phyloP scores from a whole-genome alignment of 1,140 invertebrate species.

The Drosophila erecta region DNA sequence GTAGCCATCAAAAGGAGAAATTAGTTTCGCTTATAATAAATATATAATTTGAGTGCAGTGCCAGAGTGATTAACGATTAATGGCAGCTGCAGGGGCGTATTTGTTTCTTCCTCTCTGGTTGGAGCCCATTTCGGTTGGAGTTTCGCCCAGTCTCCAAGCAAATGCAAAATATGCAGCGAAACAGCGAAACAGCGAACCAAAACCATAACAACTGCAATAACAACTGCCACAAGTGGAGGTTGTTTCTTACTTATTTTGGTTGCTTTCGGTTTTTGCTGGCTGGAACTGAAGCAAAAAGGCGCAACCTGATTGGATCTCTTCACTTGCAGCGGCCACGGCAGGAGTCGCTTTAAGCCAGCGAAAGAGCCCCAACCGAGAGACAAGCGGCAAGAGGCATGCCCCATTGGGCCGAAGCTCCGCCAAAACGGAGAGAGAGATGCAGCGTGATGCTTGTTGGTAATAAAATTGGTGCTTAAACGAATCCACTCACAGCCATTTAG shows the following conservation, averaged over 20 bases:
- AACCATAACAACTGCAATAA: slow-evolving; percentile 52
- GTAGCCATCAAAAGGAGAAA: slow-evolving; percentile 16
- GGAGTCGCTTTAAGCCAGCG: slow-evolving; percentile 25
- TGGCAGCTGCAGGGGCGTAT: slow-evolving; percentile 76
- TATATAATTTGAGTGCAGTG: slow-evolving; percentile 40
- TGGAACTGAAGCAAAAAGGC: slow-evolving; percentile 64
- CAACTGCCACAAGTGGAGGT: slow-evolving; percentile 66
- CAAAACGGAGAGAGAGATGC: slow-evolving; percentile 54
- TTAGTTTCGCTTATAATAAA: slow-evolving; percentile 18
- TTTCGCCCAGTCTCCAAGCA: slow-evolving; percentile 60
- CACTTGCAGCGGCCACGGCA: slow-evolving; percentile 65
- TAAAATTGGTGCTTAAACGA: slow-evolving; percentile 84
- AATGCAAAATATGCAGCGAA: slow-evolving; percentile 72
- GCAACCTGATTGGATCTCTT: slow-evolving; percentile 80
- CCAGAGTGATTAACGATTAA: slow-evolving; percentile 73
- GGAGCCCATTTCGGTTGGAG: slow-evolving; percentile 1
- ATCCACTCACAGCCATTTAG: slow-evolving; percentile 84
- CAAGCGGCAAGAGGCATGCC: slow-evolving; percentile 27
- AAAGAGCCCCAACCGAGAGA: slow-evolving; percentile 33
- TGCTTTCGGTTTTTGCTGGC: slow-evolving; percentile 21
- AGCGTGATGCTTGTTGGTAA: slow-evolving; percentile 82
- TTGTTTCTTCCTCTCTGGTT: slow-evolving; percentile 37
- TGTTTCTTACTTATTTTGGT: slow-evolving; percentile 15
- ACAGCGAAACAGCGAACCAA: slow-evolving; percentile 44
- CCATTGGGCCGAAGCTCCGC: slow-evolving; percentile 30